Percentiles rank a stretch among this genome's conserved stretches.
phyloP scores from a whole-genome alignment of 2,888 invertebrate species.

The Hypercompe scribonia region DNA sequence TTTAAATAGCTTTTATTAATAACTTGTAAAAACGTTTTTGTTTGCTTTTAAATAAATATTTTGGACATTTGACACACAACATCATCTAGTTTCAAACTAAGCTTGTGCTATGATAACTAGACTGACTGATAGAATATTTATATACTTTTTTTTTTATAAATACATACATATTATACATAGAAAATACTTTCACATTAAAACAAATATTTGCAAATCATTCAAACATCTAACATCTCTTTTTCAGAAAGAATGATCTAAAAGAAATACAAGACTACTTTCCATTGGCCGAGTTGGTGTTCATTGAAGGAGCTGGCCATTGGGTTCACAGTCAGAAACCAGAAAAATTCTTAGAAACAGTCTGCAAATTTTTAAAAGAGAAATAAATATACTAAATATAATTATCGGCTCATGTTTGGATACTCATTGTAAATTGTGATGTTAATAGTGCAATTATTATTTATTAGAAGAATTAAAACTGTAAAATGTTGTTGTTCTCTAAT shows the following conservation, averaged over 20 bases:
- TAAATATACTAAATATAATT: slow-evolving; percentile 42
- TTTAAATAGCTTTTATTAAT: too few relatives aligned
- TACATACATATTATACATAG: too few relatives aligned
- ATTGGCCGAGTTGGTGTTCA: slow-evolving; percentile 88
- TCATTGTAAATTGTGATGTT: slow-evolving; percentile 20
- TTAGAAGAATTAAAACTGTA: neutral
- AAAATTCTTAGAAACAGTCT: slow-evolving; percentile 89
- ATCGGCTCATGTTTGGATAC: slow-evolving; percentile 52
- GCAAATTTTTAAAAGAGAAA: slow-evolving; percentile 88
- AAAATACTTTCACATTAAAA: too few relatives aligned
- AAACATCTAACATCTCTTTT: too few relatives aligned
- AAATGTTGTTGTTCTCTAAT: neutral
- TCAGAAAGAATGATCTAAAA: slow-evolving; percentile 86
- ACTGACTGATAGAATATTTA: too few relatives aligned
- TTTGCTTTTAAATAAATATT: too few relatives aligned
- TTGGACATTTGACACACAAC: too few relatives aligned
- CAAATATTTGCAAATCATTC: too few relatives aligned
- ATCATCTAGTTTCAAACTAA: too few relatives aligned
- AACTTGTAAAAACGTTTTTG: neutral
- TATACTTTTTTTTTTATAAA: too few relatives aligned
- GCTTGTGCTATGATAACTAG: too few relatives aligned
- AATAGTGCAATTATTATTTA: slow-evolving; percentile 8
- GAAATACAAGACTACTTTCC: slow-evolving; percentile 91
- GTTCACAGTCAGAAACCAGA: slow-evolving; percentile 96
- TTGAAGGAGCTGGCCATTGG: slow-evolving; percentile 96